Conservation (phyloP, 1,140 invertebrate genomes). For the Drosophila santomea region DNA sequence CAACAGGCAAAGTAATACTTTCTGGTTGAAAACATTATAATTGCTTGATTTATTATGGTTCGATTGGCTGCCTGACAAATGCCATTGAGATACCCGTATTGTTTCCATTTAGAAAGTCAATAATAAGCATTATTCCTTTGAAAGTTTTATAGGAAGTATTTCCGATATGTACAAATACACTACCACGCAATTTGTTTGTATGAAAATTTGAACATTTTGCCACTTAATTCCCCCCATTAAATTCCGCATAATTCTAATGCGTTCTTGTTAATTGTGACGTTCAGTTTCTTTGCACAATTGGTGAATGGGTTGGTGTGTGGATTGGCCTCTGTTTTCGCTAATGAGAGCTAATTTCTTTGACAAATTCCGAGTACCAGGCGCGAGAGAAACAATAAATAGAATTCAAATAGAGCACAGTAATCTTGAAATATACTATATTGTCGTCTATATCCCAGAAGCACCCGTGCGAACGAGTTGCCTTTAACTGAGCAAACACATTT, state of each 20-base stretch:
- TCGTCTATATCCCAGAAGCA: neutral
- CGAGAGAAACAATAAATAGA: constrained; percentile 45
- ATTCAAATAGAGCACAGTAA: constrained; percentile 37
- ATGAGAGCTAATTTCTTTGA: constrained; percentile 49
- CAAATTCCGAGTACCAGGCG: constrained; percentile 44
- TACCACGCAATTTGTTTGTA: neutral
- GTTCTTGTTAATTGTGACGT: constrained; percentile 36
- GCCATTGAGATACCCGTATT: neutral
- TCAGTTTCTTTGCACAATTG: constrained; percentile 19
- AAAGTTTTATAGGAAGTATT: neutral
- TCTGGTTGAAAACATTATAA: neutral
- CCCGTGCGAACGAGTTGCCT: constrained; percentile 20
- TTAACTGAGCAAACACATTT: constrained; percentile 38
- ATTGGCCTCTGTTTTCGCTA: constrained; percentile 25
- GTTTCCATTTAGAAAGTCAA: neutral
- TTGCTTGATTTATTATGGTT: neutral
- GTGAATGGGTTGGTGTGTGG: neutral
- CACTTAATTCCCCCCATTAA: neutral
- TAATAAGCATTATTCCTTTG: neutral
- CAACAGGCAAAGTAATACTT: neutral
- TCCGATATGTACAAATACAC: neutral
- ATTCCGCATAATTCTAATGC: neutral
- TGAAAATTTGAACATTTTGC: neutral
- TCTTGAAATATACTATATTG: neutral
- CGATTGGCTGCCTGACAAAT: neutral